phyloP scores from a whole-genome alignment of 2,888 invertebrate genomes.

The Lutraria lutraria region DNA sequence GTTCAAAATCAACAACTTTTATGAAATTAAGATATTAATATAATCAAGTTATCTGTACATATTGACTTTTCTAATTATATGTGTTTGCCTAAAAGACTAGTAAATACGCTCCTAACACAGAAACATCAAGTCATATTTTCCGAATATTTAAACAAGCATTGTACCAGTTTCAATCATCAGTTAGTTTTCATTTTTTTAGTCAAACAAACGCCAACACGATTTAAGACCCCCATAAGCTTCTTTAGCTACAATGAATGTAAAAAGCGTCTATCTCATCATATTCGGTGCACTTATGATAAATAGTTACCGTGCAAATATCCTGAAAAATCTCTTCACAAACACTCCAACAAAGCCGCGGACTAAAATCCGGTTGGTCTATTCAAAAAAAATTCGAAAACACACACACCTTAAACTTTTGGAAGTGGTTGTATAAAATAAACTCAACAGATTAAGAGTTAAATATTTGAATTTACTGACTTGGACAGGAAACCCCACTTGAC shows the following conservation, averaged over 20 bases:
- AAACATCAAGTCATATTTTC: not conserved
- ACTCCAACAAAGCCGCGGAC: not conserved
- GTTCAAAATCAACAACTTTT: not conserved
- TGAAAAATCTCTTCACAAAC: not conserved
- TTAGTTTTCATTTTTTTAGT: not conserved
- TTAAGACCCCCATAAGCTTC: not conserved
- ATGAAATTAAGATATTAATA: not conserved
- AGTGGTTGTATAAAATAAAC: constrained; percentile 20
- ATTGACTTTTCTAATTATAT: not conserved
- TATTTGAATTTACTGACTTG: constrained; percentile 31
- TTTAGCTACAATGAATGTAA: not conserved
- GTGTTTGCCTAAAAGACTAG: not conserved
- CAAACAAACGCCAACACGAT: not conserved
- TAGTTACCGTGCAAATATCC: not conserved
- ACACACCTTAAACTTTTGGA: not conserved
- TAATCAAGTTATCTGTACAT: not conserved
- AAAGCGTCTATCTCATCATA: not conserved
- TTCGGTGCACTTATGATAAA: not conserved
- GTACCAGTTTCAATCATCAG: not conserved
- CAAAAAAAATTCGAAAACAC: not conserved
- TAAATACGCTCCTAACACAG: not conserved
- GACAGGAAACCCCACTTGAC: constrained; percentile 47
- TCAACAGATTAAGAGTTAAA: constrained; percentile 23
- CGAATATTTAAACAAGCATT: not conserved
- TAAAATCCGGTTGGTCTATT: not conserved